phyloP scores from a whole-genome alignment of 2,888 invertebrate species.

The Podotricha telesiphe region DNA sequence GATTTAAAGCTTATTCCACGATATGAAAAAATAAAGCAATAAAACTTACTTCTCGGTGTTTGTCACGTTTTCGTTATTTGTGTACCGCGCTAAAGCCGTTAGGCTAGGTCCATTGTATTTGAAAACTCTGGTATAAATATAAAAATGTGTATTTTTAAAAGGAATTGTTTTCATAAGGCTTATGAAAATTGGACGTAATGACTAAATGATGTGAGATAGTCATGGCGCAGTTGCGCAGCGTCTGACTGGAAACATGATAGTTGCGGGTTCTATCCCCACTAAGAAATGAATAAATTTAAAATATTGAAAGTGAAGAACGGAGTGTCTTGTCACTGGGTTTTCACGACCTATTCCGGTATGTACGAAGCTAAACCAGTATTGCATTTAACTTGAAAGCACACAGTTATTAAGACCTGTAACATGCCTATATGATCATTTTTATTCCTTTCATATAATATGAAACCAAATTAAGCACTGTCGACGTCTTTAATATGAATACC shows the following conservation, averaged over 20 bases:
- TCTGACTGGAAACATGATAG: background rate
- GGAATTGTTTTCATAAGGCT: background rate
- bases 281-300: too few species aligned
- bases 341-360: too few species aligned
- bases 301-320: too few species aligned
- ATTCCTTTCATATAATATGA: too few species aligned
- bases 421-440: too few species aligned
- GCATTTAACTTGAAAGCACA: too few species aligned
- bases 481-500: too few species aligned
- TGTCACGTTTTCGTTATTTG: conserved; percentile 25
- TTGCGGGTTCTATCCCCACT: too few species aligned
- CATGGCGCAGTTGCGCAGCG: background rate
- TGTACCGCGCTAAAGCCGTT: conserved; percentile 19
- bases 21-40: conserved; percentile 16
- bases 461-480: too few species aligned
- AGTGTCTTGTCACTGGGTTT: too few species aligned
- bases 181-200: background rate
- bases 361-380: too few species aligned
- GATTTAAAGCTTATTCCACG: conserved; percentile 10
- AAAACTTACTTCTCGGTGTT: conserved; percentile 2
- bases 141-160: background rate
- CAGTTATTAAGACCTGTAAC: too few species aligned
- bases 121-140: conserved; percentile 6
- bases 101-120: conserved; percentile 20
- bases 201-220: background rate